Conservation (phyloP, 2,113 vertebrate genomes). For the Sylvietta virens region DNA sequence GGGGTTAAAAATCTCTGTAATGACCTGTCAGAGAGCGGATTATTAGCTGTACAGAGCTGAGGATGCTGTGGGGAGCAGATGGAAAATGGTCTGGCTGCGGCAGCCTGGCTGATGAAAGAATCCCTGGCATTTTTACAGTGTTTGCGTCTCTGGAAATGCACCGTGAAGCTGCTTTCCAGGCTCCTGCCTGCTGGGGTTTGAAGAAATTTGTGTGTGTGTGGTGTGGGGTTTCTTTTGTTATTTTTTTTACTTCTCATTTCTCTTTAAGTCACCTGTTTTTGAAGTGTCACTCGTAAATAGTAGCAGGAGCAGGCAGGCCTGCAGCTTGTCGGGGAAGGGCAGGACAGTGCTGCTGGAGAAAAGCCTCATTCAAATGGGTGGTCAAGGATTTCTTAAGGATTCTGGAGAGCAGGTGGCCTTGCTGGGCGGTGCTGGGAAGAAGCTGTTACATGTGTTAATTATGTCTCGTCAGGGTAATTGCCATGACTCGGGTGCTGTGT, state of each 20-base stretch:
- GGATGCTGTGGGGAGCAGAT: slow-evolving; percentile 65
- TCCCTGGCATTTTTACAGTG: slow-evolving; percentile 66
- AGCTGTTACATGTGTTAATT: slow-evolving; percentile 39
- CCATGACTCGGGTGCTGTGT: background rate
- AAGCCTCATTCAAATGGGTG: background rate
- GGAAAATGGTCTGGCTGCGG: slow-evolving; percentile 67
- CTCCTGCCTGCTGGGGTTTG: slow-evolving; percentile 50
- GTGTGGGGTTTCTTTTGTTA: background rate
- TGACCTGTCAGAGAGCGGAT: slow-evolving; percentile 67
- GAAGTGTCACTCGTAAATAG: slow-evolving; percentile 1
- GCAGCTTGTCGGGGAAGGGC: rapidly evolving
- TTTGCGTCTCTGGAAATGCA: slow-evolving; percentile 62
- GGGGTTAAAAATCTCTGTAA: slow-evolving; percentile 66
- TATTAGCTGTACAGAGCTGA: slow-evolving; percentile 61
- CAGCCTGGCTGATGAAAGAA: slow-evolving; percentile 67
- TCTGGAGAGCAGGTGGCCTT: background rate
- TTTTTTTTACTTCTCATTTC: background rate
- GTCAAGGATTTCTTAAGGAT: background rate
- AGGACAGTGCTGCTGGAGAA: background rate
- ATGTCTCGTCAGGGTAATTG: slow-evolving; percentile 13
- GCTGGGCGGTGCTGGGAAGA: background rate
- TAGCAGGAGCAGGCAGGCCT: background rate
- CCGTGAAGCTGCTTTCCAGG: slow-evolving; percentile 51
- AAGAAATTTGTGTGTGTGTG: background rate
- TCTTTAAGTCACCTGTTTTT: slow-evolving; percentile 34